Percentiles rank a stretch among this genome's conserved stretches.
These are phyloP conservation scores for Neomonachus schauinslandi DNA, from an alignment of 2,113 vertebrate genomes.

Conservation along the genomic window DNA sequence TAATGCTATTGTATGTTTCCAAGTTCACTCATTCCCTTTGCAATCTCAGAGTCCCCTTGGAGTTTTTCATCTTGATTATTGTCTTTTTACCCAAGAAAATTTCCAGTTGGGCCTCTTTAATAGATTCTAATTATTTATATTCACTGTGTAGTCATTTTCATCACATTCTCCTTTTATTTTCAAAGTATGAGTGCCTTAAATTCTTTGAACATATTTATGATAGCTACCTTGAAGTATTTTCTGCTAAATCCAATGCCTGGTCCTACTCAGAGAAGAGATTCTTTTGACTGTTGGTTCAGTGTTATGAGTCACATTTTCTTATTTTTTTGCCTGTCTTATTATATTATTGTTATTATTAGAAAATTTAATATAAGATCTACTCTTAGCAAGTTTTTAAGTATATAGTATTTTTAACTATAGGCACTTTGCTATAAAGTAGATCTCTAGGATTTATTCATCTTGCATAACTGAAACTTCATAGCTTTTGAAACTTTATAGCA, in stretches of 20 bases:
- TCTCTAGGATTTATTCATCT: neutral
- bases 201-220: neutral
- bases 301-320: neutral
- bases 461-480: neutral
- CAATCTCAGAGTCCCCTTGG: neutral
- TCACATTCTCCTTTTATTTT: neutral
- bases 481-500: neutral
- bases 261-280: neutral
- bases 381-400: neutral
- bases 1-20: neutral
- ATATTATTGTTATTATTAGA: neutral
- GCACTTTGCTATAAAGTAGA: neutral
- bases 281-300: neutral
- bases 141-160: neutral
- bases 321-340: neutral
- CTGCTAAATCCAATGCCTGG: neutral
- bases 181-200: neutral
- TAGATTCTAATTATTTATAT: neutral
- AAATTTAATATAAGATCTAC: neutral
- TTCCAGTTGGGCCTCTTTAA: neutral
- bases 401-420: neutral
- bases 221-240: neutral
- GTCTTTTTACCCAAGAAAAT: neutral
- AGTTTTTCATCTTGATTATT: neutral
- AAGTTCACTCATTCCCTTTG: neutral